Evolutionary conservation across 2,113 vertebrate species (phyloP).

Genomic region (Naja naja): DNA sequence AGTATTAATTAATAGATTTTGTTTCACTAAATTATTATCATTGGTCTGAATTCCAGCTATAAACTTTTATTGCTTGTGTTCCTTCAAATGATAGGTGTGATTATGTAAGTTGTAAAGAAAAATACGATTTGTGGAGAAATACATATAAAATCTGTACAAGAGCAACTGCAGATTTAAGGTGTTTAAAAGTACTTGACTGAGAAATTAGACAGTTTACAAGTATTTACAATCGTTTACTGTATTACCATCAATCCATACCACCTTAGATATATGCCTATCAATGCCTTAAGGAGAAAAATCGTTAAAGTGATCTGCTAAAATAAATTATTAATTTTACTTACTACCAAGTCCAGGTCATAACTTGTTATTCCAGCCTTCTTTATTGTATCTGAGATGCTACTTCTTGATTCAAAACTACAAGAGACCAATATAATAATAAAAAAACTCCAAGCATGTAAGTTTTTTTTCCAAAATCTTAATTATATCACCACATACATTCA

Average conservation of each 20-base stretch:
- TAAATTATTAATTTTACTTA: not conserved
- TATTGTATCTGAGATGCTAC: not conserved
- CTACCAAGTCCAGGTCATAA: conserved; percentile 24
- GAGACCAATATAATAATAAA: not conserved
- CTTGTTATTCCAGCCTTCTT: conserved; percentile 23
- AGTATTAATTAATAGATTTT: not conserved
- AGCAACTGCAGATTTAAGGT: not conserved
- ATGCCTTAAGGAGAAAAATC: not conserved
- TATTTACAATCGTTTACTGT: not conserved
- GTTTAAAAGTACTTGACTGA: not conserved
- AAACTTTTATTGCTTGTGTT: not conserved
- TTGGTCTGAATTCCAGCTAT: not conserved
- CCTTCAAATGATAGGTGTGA: not conserved
- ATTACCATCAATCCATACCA: not conserved
- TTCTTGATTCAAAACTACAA: conserved; percentile 33
- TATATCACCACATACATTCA: not conserved
- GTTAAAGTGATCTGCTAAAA: not conserved
- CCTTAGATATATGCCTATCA: not conserved
- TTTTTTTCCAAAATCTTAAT: not conserved
- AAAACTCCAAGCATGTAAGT: not conserved
- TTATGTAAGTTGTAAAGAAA: not conserved
- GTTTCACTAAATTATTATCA: not conserved
- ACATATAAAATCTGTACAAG: not conserved
- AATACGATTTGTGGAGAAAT: not conserved
- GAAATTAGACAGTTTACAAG: not conserved